These are phyloP conservation scores for Amphimallon solstitiale DNA, from an alignment of 2,888 invertebrate species.

Conservation along the genomic window DNA sequence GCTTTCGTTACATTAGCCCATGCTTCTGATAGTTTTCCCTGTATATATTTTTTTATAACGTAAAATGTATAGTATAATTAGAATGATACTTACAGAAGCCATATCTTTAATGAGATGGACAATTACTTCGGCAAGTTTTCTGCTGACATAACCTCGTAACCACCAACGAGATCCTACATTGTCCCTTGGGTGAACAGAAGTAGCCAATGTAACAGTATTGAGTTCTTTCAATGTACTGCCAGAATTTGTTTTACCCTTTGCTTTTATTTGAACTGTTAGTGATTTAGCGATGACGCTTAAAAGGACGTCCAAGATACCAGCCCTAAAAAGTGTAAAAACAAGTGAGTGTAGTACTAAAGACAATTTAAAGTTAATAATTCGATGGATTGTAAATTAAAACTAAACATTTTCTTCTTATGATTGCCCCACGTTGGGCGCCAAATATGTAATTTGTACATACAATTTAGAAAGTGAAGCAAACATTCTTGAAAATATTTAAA, in stretches of 20 bases:
- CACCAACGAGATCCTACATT: conserved; percentile 77
- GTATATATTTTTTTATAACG: conserved; percentile 43
- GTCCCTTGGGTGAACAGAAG: conserved; percentile 70
- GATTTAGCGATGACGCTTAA: conserved; percentile 92
- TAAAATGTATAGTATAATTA: too few relatives aligned
- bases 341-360: too few relatives aligned
- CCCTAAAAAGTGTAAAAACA: conserved; percentile 65
- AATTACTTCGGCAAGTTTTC: conserved; percentile 88
- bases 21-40: conserved; percentile 86
- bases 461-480: too few relatives aligned
- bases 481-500: too few relatives aligned
- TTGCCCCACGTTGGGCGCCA: too few relatives aligned
- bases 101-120: conserved; percentile 90
- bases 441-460: too few relatives aligned
- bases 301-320: conserved; percentile 89
- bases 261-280: conserved; percentile 88
- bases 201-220: conserved; percentile 69
- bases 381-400: too few relatives aligned
- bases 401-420: too few relatives aligned
- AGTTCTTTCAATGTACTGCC: conserved; percentile 64
- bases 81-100: conserved; percentile 76
- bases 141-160: conserved; percentile 83
- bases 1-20: conserved; percentile 91
- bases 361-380: too few relatives aligned
- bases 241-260: conserved; percentile 67